Evolutionary conservation across 2,113 vertebrate species (phyloP), one percentile per base, ranked within the genome.

Genomic region (Epinephelus fuscoguttatus): DNA sequence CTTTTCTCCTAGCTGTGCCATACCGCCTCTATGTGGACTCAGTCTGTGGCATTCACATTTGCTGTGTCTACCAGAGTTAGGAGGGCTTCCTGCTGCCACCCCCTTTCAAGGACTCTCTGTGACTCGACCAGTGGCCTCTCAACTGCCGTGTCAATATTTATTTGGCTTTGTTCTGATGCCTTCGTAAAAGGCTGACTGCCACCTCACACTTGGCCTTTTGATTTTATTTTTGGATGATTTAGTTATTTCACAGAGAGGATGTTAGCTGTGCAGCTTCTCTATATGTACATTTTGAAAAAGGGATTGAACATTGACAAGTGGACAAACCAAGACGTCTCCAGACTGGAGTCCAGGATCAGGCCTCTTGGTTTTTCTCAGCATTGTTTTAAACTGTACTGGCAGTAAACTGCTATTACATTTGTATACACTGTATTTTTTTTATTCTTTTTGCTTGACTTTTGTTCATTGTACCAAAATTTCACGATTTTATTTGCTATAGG

Each of bases 1-100:
- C 95, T 94, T 96, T 94, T 96, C 95, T 95, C 96, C 96, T 95
- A 96, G 94, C 96, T 96, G 96, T 97, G 97, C 96, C 96, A 96
- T 95, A 94, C 92, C 93, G 92, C 95, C 96, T 96, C 95, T 94
- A 94, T 96, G 96, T 97, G 96, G 96, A 97, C 96, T 96, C 94
- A 93, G 94, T 95, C 95, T 97, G 95, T 97, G 96, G 96, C 96
- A 95, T 95, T 95, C 94, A 96, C 95, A 94, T 95, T 87, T 96
- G 96, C 96, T 95, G 94, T 96, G 95, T 95, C 96, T 96, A 89
- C 94, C 96, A 95, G 95, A 96, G 80, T 97, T 96, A 94, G 96
- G 96, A 96, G 95, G 96, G 94, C 94, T 94, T 96, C 94, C 94
- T 96, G 96, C 96, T 96, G 96, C 96, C 95, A 94, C 86, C 95